phyloP scores from a whole-genome alignment of 1,140 invertebrate species.

The Drosophila carrolli region DNA sequence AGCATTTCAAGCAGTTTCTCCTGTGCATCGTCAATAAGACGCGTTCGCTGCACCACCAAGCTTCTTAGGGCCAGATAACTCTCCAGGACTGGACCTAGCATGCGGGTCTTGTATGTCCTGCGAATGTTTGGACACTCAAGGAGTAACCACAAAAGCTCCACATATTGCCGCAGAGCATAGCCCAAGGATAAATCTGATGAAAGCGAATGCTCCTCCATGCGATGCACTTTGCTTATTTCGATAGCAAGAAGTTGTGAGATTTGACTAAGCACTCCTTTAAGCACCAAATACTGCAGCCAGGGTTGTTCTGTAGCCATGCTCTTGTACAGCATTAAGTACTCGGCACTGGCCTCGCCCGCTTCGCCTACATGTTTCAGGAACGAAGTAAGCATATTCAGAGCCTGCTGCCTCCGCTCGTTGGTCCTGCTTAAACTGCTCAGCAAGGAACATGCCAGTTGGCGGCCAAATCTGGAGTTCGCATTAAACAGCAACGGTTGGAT shows the following conservation, averaged over 20 bases:
- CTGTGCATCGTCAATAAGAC: conserved; percentile 98
- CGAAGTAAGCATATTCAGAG: conserved; percentile 94
- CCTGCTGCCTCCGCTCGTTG: conserved; percentile 85
- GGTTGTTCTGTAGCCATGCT: conserved; percentile 92
- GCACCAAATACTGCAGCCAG: conserved; percentile 97
- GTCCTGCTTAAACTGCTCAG: conserved; percentile 91
- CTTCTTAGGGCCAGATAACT: conserved; percentile 96
- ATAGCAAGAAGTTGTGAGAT: conserved; percentile 94
- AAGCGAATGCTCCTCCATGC: conserved; percentile 94
- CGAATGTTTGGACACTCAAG: conserved; percentile 93
- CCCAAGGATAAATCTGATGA: conserved; percentile 97
- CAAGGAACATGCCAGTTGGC: conserved; percentile 95
- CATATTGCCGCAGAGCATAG: conserved; percentile 93
- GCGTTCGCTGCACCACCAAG: conserved; percentile 96
- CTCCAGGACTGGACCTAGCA: conserved; percentile 95
- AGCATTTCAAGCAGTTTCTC: conserved; percentile 97
- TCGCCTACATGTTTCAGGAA: conserved; percentile 93
- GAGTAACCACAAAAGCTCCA: conserved; percentile 94
- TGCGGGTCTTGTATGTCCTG: conserved; percentile 94
- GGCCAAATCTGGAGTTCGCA: conserved; percentile 93
- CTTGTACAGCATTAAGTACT: conserved; percentile 95
- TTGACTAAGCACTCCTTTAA: conserved; percentile 93
- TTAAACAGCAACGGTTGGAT: conserved; percentile 95
- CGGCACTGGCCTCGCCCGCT: conserved; percentile 96
- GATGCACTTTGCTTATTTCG: conserved; percentile 94